These are phyloP conservation scores for Aselliscus stoliczkanus DNA, from an alignment of 2,797 vertebrate genomes.

Conservation along the genomic window DNA sequence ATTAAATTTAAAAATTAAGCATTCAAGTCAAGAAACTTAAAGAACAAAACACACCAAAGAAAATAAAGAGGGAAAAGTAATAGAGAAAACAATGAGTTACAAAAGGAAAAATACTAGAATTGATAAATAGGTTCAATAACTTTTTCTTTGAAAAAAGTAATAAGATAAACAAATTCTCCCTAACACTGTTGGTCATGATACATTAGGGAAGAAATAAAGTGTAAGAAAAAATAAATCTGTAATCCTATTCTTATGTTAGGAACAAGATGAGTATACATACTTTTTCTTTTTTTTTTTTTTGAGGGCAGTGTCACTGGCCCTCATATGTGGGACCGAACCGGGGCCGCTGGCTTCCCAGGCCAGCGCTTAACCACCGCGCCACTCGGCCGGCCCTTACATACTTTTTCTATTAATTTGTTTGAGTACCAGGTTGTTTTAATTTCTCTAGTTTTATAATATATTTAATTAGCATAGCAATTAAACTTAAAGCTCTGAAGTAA, in stretches of 20 bases:
- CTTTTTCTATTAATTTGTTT: background rate
- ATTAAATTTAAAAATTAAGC: slow-evolving; percentile 55
- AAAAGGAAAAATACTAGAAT: slow-evolving; percentile 30
- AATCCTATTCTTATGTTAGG: background rate
- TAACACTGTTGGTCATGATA: slow-evolving; percentile 16
- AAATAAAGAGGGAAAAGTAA: slow-evolving; percentile 31
- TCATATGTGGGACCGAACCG: no score
- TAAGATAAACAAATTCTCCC: slow-evolving; percentile 4
- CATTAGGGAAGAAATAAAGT: slow-evolving; percentile 37
- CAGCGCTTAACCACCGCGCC: no score
- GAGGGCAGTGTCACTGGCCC: no score
- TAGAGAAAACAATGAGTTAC: slow-evolving; percentile 47
- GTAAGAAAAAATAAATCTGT: slow-evolving; percentile 30
- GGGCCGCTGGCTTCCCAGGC: no score
- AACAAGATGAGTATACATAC: background rate
- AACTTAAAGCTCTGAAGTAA: background rate
- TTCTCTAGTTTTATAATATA: slow-evolving; percentile 1
- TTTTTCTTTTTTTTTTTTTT: background rate
- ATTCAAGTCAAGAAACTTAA: slow-evolving; percentile 18
- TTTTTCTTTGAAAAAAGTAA: slow-evolving; percentile 22
- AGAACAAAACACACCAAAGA: slow-evolving; percentile 23
- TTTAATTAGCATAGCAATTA: background rate
- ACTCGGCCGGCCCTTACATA: no score
- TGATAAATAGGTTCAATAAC: slow-evolving; percentile 43
- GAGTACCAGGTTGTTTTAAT: background rate